A percentile compares a stretch with the other conserved stretches of the same genome.
Evolutionary conservation across 2,113 vertebrate species (phyloP).

Genomic region (Enhydra lutris): DNA sequence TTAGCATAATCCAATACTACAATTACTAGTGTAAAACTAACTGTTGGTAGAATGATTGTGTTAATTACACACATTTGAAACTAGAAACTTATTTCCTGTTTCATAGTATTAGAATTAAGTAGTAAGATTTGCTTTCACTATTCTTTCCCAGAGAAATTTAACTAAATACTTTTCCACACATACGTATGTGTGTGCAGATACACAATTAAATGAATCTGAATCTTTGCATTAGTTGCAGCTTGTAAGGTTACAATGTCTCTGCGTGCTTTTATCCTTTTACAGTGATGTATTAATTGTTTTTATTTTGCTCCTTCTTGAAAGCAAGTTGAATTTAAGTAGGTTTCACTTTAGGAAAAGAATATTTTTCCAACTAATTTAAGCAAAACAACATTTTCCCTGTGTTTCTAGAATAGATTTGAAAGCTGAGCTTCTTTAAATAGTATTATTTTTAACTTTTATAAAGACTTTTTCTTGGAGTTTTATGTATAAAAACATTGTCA

Average conservation of each 20-base stretch:
- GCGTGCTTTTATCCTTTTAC: background rate
- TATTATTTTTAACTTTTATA: constrained; percentile 3
- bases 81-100: background rate
- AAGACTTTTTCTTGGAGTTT: background rate
- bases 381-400: background rate
- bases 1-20: background rate
- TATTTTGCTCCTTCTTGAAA: constrained; percentile 27
- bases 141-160: background rate
- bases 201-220: background rate
- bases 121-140: background rate
- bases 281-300: background rate
- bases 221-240: background rate
- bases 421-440: background rate
- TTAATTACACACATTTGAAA: constrained; percentile 22
- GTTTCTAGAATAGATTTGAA: background rate
- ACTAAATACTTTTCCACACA: background rate
- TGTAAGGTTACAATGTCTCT: background rate
- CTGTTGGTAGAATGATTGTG: background rate
- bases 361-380: background rate
- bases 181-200: background rate
- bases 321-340: background rate
- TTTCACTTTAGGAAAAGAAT: constrained; percentile 22
- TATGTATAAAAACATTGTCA: background rate
- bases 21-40: constrained; percentile 41
- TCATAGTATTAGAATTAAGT: constrained; percentile 29